Evolutionary conservation across 2,113 vertebrate species (phyloP).

Genomic region (Spheniscus mendiculus): DNA sequence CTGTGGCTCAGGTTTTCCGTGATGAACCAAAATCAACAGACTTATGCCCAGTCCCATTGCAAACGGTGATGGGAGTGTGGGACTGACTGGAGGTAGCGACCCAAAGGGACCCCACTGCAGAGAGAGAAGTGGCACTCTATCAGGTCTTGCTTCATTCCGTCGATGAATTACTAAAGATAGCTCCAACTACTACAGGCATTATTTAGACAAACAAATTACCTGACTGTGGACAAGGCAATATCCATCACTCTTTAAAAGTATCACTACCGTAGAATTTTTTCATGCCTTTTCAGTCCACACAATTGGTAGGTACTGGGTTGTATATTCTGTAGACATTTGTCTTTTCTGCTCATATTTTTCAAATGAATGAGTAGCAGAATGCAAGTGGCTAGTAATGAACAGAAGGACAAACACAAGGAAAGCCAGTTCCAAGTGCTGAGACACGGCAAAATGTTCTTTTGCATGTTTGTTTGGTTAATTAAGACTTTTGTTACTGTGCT

Average conservation of each 20-base stretch:
- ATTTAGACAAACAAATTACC: background rate
- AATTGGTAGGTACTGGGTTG: background rate
- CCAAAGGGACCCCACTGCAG: background rate
- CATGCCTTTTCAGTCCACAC: background rate
- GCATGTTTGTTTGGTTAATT: background rate
- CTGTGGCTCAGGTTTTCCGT: background rate
- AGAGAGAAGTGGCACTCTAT: accelerated
- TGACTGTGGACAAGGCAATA: background rate
- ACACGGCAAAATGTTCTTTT: background rate
- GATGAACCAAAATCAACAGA: background rate
- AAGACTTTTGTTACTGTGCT: background rate
- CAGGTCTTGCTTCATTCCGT: background rate
- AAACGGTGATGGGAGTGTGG: background rate
- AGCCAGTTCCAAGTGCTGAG: background rate
- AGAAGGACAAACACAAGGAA: background rate
- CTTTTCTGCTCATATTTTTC: background rate
- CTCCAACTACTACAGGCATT: background rate
- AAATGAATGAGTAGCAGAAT: background rate
- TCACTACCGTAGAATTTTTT: background rate
- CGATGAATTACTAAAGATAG: background rate
- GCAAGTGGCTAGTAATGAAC: background rate
- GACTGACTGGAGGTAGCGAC: background rate
- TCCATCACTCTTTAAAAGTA: background rate
- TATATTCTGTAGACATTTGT: background rate
- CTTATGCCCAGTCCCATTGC: background rate